Evolutionary conservation across 2,797 vertebrate genomes (phyloP), one percentile per base, ranked within the genome.

Genomic region (Petrocephalus schoutedeni): DNA sequence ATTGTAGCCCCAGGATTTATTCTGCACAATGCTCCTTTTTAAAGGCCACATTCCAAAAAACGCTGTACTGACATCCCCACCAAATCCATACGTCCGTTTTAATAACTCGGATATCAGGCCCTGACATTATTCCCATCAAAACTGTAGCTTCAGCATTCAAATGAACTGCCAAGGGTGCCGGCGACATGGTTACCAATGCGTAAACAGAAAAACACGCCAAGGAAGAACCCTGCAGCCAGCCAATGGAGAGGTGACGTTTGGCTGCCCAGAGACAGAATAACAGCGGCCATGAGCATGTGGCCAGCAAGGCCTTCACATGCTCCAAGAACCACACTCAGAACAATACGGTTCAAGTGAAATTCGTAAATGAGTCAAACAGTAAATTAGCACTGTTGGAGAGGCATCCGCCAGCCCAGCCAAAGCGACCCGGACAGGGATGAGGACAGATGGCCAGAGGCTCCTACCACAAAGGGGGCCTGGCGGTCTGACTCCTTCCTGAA

Each of bases 401-500:
- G 61, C 14, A 21, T 28, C 61, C n/a, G 61, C 61, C 2, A 64
- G 16, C 10, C 3, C 36, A 16, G 2, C 16, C 5, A 51, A 6
- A 51, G 36, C 36, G 3, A 45, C 41, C 4, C 32, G 36, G 16
- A 12, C 4, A 49, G 74, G 0, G 41, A 28, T 36, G 5, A 51
- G 49, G 1, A 51, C 49, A 51, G 77, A 82, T 6, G 14, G 53
- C 12, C 49, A 28, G 95, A 92, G 92, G 49, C 93, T 93, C 95
- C 94, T 90, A 99, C 96, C 92, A 97, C 95, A 90, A 99, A 99
- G 0, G 97, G 97, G 56, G 95, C 95, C 90, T 95, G 97, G 89
- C 89, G 93, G 88, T 95, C 94, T 0, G 95, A 97, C 92, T 98
- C 97, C 93, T 97, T 98, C 94, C 95, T 97, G 93, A 99, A 99